Conservation (phyloP, 2,888 invertebrate genomes). For the Mythimna albipuncta region DNA sequence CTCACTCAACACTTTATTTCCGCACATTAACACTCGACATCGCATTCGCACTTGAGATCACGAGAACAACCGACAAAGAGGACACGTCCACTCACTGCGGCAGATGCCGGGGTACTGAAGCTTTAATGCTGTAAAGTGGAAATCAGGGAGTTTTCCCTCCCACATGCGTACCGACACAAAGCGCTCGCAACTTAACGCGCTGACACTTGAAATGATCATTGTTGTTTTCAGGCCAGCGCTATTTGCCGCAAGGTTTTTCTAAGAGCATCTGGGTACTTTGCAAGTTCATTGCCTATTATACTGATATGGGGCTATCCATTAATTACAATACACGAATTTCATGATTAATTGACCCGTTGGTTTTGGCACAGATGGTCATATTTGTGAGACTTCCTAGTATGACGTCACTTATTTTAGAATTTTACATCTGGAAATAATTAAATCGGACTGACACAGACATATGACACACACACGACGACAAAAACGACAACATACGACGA, state of each 20-base stretch:
- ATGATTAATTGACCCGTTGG: too few species aligned
- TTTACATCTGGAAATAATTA: too few species aligned
- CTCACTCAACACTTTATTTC: conserved; percentile 79
- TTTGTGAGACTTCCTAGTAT: too few species aligned
- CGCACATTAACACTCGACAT: conserved; percentile 78
- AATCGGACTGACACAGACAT: too few species aligned
- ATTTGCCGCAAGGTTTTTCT: background rate
- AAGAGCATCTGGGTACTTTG: background rate
- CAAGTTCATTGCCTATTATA: conserved; percentile 9
- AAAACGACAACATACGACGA: too few species aligned
- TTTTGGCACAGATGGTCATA: too few species aligned
- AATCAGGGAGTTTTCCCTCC: conserved; percentile 70
- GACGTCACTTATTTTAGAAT: too few species aligned
- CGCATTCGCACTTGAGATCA: conserved; percentile 80
- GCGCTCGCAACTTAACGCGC: conserved; percentile 64
- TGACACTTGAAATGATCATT: conserved; percentile 64
- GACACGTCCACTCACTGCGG: conserved; percentile 76
- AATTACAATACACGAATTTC: too few species aligned
- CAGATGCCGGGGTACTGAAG: conserved; percentile 84
- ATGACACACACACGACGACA: too few species aligned
- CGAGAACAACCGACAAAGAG: conserved; percentile 65
- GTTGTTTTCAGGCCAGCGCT: conserved; percentile 36
- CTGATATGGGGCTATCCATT: background rate
- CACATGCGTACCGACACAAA: conserved; percentile 66
- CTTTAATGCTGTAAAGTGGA: conserved; percentile 47